These are phyloP conservation scores for Laspeyria flexula DNA, from an alignment of 2,888 invertebrate genomes.

Conservation along the genomic window DNA sequence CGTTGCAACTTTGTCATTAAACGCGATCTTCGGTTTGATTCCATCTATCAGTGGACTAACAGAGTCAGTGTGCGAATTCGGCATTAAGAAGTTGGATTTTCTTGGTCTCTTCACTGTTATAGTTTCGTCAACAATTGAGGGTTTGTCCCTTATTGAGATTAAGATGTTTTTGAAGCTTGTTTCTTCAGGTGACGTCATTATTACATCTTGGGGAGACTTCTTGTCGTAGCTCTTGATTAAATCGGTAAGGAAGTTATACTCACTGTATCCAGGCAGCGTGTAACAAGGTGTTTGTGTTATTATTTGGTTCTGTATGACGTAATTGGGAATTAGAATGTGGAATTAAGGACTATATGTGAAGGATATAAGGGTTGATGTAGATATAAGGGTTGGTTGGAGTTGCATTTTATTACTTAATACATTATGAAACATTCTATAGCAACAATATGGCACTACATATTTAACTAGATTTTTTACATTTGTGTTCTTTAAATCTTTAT, in stretches of 20 bases:
- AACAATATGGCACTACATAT: too few relatives aligned
- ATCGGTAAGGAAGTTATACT: constrained; percentile 75
- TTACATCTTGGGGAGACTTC: constrained; percentile 79
- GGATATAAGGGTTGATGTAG: background rate
- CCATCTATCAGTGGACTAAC: constrained; percentile 64
- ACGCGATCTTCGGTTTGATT: constrained; percentile 76
- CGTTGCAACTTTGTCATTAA: constrained; percentile 69
- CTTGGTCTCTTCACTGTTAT: constrained; percentile 69
- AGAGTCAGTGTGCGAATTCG: constrained; percentile 65
- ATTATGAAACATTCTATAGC: too few relatives aligned
- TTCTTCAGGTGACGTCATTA: constrained; percentile 80
- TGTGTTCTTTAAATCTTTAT: too few relatives aligned
- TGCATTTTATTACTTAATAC: too few relatives aligned
- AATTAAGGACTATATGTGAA: background rate
- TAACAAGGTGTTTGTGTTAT: constrained; percentile 37
- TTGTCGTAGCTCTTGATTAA: constrained; percentile 66
- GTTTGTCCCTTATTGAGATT: constrained; percentile 74
- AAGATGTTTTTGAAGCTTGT: constrained; percentile 77
- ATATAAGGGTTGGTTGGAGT: background rate
- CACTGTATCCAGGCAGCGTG: constrained; percentile 68
- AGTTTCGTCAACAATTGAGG: constrained; percentile 70
- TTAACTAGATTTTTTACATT: too few relatives aligned
- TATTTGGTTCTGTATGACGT: constrained; percentile 52
- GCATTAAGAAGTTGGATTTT: constrained; percentile 71
- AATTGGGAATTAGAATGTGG: constrained; percentile 8